Evolutionary conservation across 30 jellyfish, hydroid and myxozoan genomes (phyloP).

Genomic region (Aurelia aurita complex sp. Pacific): DNA sequence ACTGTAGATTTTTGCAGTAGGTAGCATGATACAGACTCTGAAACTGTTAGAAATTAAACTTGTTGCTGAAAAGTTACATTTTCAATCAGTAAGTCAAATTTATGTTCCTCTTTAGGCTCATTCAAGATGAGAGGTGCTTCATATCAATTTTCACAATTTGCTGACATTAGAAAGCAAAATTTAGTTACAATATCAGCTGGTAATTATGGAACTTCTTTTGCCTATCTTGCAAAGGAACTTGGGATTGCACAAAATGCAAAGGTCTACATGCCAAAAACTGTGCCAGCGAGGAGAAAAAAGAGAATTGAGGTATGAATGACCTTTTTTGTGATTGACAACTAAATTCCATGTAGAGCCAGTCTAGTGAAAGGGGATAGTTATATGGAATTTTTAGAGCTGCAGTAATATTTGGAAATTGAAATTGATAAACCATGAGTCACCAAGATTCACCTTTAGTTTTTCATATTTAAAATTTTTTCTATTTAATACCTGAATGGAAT

Average conservation of each 20-base stretch:
- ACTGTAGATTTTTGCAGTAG: too few relatives aligned
- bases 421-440: too few relatives aligned
- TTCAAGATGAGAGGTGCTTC: conserved; percentile 93
- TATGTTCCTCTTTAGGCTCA: conserved; percentile 63
- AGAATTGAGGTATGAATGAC: conserved; percentile 60
- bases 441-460: too few relatives aligned
- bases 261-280: conserved; percentile 92
- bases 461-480: too few relatives aligned
- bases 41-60: background rate
- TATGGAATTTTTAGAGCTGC: too few relatives aligned
- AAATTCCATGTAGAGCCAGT: too few relatives aligned
- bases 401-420: too few relatives aligned
- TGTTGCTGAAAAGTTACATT: background rate
- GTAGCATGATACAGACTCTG: too few relatives aligned
- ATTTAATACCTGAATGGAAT: too few relatives aligned
- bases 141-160: conserved; percentile 66
- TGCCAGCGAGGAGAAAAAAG: conserved; percentile 68
- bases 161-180: conserved; percentile 10
- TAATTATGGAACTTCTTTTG: conserved; percentile 95
- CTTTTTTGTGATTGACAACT: too few relatives aligned
- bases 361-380: too few relatives aligned
- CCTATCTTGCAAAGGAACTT: conserved; percentile 74
- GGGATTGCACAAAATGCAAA: conserved; percentile 60
- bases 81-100: too few relatives aligned
- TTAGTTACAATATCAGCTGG: conserved; percentile 97